phyloP scores from a whole-genome alignment of 2,113 vertebrate species.

The Lepisosteus oculatus region DNA sequence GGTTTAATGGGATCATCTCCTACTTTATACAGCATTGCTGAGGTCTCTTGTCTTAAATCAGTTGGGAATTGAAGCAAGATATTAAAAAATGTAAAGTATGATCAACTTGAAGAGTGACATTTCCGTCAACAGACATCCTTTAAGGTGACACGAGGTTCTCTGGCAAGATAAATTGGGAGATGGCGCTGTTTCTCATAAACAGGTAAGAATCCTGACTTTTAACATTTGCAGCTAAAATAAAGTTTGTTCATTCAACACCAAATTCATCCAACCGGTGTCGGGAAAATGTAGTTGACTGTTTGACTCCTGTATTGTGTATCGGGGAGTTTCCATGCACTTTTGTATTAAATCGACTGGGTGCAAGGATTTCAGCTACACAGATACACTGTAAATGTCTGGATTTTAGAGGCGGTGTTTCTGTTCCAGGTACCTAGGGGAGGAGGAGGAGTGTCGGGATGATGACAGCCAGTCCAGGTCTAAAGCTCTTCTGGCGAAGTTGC shows the following conservation, averaged over 20 bases:
- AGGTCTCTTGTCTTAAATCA: too few relatives aligned
- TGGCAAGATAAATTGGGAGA: constrained; percentile 8
- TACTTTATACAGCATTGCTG: too few relatives aligned
- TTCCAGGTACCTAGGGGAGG: constrained; percentile 70
- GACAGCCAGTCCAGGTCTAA: constrained; percentile 55
- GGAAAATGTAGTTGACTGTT: too few relatives aligned
- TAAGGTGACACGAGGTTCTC: too few relatives aligned
- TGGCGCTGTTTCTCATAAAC: constrained; percentile 58
- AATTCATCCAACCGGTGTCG: too few relatives aligned
- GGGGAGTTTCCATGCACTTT: not conserved
- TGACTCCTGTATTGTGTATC: too few relatives aligned
- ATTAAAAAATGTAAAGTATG: too few relatives aligned
- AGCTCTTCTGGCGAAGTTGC: constrained; percentile 72
- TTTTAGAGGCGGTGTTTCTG: not conserved
- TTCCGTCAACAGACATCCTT: too few relatives aligned
- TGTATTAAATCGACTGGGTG: not conserved
- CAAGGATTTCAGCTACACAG: not conserved
- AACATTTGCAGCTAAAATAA: not conserved
- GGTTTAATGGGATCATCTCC: too few relatives aligned
- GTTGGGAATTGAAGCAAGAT: too few relatives aligned
- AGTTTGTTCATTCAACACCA: not conserved
- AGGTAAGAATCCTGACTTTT: constrained; percentile 36
- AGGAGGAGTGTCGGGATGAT: constrained; percentile 35
- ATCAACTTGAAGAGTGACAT: too few relatives aligned
- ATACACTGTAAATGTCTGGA: not conserved